Evolutionary conservation across 2,888 invertebrate genomes (phyloP), one percentile per base, ranked within the genome.

Genomic region (Acanthosoma haemorrhoidale): DNA sequence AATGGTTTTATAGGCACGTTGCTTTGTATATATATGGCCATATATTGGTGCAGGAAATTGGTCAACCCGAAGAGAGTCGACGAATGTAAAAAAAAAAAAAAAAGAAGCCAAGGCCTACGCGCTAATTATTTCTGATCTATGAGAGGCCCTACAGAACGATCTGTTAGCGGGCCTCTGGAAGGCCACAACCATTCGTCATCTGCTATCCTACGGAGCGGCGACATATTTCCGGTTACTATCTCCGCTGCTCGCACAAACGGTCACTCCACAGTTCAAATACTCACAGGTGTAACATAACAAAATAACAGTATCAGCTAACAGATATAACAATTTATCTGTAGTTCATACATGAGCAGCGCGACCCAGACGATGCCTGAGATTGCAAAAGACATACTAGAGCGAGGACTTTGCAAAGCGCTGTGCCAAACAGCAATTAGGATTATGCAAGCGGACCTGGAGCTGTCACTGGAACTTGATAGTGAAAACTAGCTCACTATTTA

Each of bases 91-190:
- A n/a, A n/a, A n/a, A n/a, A n/a, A n/a, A n/a, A n/a, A n/a, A n/a
- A n/a, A n/a, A n/a, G 25, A 51, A 51, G 51, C 51, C 51, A 51
- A 51, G 51, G 51, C 21, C 51, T 25, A 51, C n/a, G 25, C 51
- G 51, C 13, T 16, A 25, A 25, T 51, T 51, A 51, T 25, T 21
- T n/a, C 25, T 25, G 51, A 51, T 51, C 51, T 51, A 6, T 51
- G 51, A 25, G 51, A 25, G n/a, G 13, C 51, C 11, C 25, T 21
- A 25, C 25, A 25, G 51, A n/a, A 2, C 16, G 21, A 51, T 25
- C 29, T 25, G n/a, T 51, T 51, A 51, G 13, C 29, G 25, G n/a
- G 4, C 51, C n/a, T 13, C 25, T 51, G 51, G 51, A 29, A 51
- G 51, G 51, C 25, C 25, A 25, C 21, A n/a, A 25, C 2, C 21